Conservation (phyloP, 2,888 invertebrate species). For the Drosophila fungiperda region DNA sequence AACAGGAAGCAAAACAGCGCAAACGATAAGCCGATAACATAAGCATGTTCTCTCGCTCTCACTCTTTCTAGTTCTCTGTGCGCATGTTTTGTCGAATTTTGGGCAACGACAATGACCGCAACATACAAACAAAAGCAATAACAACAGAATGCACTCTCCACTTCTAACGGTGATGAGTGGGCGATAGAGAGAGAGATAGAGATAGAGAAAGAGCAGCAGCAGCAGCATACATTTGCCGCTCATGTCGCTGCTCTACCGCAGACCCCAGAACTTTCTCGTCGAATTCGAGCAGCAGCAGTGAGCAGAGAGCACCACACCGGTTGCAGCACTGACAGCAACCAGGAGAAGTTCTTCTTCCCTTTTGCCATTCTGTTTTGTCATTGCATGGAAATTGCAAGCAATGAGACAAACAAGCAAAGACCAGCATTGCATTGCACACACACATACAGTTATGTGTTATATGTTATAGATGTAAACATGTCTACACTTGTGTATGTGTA, state of each 20-base stretch:
- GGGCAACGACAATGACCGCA: slow-evolving; percentile 57
- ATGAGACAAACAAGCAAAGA: slow-evolving; percentile 35
- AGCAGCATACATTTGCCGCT: slow-evolving; percentile 28
- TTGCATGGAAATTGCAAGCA: slow-evolving; percentile 50
- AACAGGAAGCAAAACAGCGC: slow-evolving; percentile 41
- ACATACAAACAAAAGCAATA: slow-evolving; percentile 29
- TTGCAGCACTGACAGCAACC: slow-evolving; percentile 24
- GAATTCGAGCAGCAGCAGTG: slow-evolving; percentile 15
- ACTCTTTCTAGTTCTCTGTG: slow-evolving; percentile 27
- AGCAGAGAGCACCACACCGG: slow-evolving; percentile 6
- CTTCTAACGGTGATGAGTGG: slow-evolving; percentile 33
- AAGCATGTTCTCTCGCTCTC: slow-evolving; percentile 5
- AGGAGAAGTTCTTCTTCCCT: slow-evolving; percentile 19
- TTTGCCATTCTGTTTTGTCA: slow-evolving; percentile 28
- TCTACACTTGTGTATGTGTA: slow-evolving; percentile 17
- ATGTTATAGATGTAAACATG: slow-evolving; percentile 8
- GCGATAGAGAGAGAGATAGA: not conserved
- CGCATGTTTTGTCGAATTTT: slow-evolving; percentile 67
- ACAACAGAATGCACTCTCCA: slow-evolving; percentile 34
- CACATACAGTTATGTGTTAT: slow-evolving; percentile 20
- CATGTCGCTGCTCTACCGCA: slow-evolving; percentile 27
- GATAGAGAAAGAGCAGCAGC: not conserved
- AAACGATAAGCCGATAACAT: slow-evolving; percentile 67
- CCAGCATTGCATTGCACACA: slow-evolving; percentile 33
- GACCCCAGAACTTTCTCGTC: slow-evolving; percentile 58